Conservation (phyloP, 2,113 vertebrate species). For the Callipepla californica region DNA sequence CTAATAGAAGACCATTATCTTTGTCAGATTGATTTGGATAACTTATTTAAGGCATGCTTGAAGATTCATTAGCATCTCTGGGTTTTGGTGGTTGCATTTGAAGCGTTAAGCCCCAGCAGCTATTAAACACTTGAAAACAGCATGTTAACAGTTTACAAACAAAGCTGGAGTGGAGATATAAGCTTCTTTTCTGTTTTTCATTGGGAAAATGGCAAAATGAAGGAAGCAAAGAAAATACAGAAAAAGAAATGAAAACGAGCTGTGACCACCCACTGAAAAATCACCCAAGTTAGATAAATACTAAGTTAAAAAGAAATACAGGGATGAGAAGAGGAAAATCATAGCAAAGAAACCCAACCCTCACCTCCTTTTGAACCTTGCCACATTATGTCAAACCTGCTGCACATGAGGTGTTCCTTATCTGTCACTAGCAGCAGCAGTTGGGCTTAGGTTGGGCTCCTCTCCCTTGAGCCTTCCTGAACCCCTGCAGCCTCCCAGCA, state of each 20-base stretch:
- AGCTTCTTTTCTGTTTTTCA: neutral
- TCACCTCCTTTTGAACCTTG: neutral
- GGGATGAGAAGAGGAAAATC: neutral
- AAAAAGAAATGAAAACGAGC: neutral
- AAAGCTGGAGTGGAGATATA: neutral
- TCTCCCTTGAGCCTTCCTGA: neutral
- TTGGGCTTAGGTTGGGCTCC: neutral
- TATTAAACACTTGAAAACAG: slow-evolving; percentile 2
- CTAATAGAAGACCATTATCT: slow-evolving; percentile 32
- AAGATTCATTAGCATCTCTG: slow-evolving; percentile 5
- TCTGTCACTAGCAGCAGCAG: neutral
- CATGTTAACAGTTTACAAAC: slow-evolving; percentile 30
- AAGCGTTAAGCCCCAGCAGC: slow-evolving; percentile 26
- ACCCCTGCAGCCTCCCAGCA: rapidly evolving
- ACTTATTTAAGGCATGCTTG: slow-evolving; percentile 39
- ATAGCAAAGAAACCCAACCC: neutral
- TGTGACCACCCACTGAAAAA: neutral
- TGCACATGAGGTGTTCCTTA: neutral
- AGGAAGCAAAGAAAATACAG: neutral
- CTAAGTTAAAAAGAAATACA: neutral
- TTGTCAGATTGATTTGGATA: slow-evolving; percentile 33
- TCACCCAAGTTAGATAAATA: neutral
- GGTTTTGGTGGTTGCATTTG: slow-evolving; percentile 23
- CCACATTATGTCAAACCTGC: neutral
- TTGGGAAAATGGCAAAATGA: neutral